Conservation (phyloP, 2,113 vertebrate species). For the Nesoenas mayeri region DNA sequence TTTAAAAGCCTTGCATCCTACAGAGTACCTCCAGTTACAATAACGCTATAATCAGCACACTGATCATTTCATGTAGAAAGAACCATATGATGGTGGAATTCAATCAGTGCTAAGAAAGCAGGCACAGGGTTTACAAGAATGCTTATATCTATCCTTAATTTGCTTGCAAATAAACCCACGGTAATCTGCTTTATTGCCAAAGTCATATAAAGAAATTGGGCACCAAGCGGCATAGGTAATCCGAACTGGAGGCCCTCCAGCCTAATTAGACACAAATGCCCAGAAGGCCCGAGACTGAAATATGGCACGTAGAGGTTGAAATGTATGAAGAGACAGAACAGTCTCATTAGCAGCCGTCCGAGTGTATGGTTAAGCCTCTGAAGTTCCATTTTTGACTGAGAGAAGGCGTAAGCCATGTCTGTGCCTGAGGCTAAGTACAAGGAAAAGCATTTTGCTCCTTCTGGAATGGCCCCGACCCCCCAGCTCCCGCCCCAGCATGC, state of each 20-base stretch:
- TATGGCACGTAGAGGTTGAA: constrained; percentile 13
- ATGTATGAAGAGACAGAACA: background rate
- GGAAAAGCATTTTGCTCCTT: background rate
- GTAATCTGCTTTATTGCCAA: constrained; percentile 49
- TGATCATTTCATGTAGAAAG: background rate
- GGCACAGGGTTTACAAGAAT: background rate
- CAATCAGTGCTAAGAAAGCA: background rate
- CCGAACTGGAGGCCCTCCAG: constrained; percentile 39
- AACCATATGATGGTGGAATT: background rate
- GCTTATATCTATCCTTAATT: constrained; percentile 37
- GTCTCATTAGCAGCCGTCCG: background rate
- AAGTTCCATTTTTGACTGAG: background rate
- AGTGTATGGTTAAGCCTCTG: background rate
- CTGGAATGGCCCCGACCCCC: rapidly evolving
- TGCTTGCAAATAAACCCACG: background rate
- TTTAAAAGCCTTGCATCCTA: background rate
- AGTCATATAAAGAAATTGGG: constrained; percentile 23
- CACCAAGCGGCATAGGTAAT: constrained; percentile 39
- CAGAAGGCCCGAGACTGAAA: background rate
- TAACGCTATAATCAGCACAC: background rate
- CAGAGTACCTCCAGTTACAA: background rate
- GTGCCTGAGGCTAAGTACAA: background rate
- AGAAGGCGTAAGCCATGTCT: background rate
- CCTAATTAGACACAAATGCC: constrained; percentile 18
- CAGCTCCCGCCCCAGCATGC: rapidly evolving